Evolutionary conservation across 2,888 invertebrate genomes (phyloP), one percentile per base, ranked within the genome.

Genomic region (Pollenia labialis): DNA sequence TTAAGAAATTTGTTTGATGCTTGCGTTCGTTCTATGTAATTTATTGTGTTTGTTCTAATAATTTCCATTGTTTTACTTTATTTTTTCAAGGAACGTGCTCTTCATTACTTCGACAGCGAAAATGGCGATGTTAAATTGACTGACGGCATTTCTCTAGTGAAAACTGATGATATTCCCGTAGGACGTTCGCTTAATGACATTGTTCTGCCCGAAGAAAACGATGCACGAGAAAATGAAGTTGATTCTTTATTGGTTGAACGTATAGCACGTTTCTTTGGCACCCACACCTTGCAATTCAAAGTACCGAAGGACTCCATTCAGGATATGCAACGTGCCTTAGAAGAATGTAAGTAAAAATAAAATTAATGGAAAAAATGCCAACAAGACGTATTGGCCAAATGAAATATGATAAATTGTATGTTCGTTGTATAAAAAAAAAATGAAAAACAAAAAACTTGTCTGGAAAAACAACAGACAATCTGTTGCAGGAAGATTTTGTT

Each of bases 241-340:
- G 96, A 97, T 91, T 95, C 95, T 88, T 94, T 97, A 87, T 94
- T 97, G 77, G 93, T 96, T 88, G 97, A 97, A 91, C 95, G 96
- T 88, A 95, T 97, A 11, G 95, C 96, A 88, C 95, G 95, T 89
- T 96, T 97, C 92, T 95, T 97, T 88, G 96, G 96, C 90, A 96
- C 96, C 72, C 97, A 97, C 90, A 96, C 97, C 18, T 94, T 97
- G 60, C 97, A 97, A 91, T 95, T 97, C 90, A 97, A 97, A 93
- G 95, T 97, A 90, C 97, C 97, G 90, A 95, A 95, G 87, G 95
- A 95, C 72, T 95, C 96, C 60, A 95, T 96, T 89, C 95, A 96
- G 89, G 96, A 96, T 90, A 94, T 97, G 92, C 95, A 96, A 91
- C 95, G 96, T 89, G 96, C 97, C n/a, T 94, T 97, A 69, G 97